phyloP scores from a whole-genome alignment of 2,888 invertebrate genomes.

The Helicoverpa assulta region DNA sequence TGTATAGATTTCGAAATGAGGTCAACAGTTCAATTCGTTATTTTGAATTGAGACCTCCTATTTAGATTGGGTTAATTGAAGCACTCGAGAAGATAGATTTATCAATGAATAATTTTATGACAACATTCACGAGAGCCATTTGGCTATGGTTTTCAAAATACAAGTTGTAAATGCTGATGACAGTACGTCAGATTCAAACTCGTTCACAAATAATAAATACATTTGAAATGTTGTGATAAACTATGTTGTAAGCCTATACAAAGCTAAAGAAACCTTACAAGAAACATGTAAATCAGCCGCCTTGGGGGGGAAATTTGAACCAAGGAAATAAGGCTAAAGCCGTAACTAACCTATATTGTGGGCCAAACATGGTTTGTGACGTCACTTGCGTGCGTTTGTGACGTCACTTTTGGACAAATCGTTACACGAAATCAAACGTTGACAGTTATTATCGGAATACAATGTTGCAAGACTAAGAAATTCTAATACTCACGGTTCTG shows the following conservation, averaged over 20 bases:
- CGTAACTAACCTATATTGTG: constrained; percentile 36
- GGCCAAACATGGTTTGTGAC: constrained; percentile 38
- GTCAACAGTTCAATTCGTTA: constrained; percentile 13
- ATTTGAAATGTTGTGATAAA: not conserved
- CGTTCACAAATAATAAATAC: not conserved
- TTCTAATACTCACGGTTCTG: no score
- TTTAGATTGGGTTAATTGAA: constrained; percentile 4
- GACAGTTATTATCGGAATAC: constrained; percentile 38
- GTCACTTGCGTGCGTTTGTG: constrained; percentile 35
- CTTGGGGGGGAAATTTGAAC: constrained; percentile 23
- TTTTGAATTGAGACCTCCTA: constrained; percentile 12
- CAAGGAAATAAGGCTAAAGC: constrained; percentile 39
- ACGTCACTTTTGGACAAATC: constrained; percentile 21
- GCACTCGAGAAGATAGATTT: not conserved
- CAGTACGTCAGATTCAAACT: not conserved
- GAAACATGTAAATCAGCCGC: constrained; percentile 4
- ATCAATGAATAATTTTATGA: not conserved
- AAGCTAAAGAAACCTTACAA: constrained; percentile 20
- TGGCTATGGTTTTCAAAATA: not conserved
- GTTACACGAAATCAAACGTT: constrained; percentile 44
- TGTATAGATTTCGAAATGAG: constrained; percentile 26
- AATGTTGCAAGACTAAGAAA: no score
- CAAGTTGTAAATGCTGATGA: not conserved
- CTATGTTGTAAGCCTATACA: not conserved
- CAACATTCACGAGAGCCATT: no score